phyloP scores from a whole-genome alignment of 2,888 invertebrate species.

The Omphaloscelis lunosa region DNA sequence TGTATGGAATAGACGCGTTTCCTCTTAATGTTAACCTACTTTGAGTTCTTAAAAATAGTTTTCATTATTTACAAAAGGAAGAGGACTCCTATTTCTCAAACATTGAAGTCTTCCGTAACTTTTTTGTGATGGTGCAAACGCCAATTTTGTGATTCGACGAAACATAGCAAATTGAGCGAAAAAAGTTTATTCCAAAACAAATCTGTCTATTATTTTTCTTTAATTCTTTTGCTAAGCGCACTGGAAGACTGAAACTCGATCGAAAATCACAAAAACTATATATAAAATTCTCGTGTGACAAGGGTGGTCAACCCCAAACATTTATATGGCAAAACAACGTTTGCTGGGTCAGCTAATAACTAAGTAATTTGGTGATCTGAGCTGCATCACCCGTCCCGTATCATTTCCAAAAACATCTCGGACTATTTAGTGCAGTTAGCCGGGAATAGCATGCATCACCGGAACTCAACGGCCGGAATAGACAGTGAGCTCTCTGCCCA shows the following conservation, averaged over 20 bases:
- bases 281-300: too few species aligned
- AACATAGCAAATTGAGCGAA: background rate
- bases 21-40: background rate
- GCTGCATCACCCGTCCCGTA: background rate
- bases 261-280: background rate
- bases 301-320: too few species aligned
- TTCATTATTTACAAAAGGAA: background rate
- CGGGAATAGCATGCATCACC: constrained; percentile 1
- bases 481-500: constrained; percentile 9
- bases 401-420: background rate
- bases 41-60: background rate
- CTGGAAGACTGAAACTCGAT: background rate
- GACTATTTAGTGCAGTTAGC: background rate
- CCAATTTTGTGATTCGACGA: background rate
- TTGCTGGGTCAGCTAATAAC: too few species aligned
- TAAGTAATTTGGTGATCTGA: background rate
- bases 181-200: background rate
- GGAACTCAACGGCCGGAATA: constrained; percentile 12
- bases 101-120: background rate
- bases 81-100: background rate
- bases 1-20: background rate
- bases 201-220: background rate
- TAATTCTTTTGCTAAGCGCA: background rate
- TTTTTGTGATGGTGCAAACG: background rate
- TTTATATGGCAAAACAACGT: too few species aligned